Percentiles rank a stretch among this genome's conserved stretches.
These are phyloP conservation scores for Oreochromis niloticus DNA, from an alignment of 2,113 vertebrate genomes.

Conservation along the genomic window DNA sequence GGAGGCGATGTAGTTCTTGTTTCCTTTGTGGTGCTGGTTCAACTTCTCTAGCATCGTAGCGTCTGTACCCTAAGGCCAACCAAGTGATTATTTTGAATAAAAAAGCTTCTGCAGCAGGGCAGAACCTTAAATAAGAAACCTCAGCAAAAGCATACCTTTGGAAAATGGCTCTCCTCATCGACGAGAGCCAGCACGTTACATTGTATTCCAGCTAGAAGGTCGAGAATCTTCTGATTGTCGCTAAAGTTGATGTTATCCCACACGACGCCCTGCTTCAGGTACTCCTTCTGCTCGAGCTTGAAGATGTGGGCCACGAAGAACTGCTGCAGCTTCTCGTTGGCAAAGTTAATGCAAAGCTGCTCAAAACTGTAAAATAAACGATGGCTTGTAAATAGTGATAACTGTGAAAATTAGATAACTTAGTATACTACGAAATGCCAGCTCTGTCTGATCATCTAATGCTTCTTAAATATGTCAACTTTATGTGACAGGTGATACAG, in stretches of 20 bases:
- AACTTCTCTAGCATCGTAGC: constrained; percentile 85
- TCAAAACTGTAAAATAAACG: constrained; percentile 79
- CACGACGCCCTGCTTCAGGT: constrained; percentile 75
- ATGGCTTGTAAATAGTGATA: not conserved
- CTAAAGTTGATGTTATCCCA: constrained; percentile 82
- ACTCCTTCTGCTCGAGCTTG: constrained; percentile 89
- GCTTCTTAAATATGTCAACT: not conserved
- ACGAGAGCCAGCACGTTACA: constrained; percentile 90
- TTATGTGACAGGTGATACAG: not conserved
- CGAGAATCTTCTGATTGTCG: constrained; percentile 81
- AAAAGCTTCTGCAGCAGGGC: not conserved
- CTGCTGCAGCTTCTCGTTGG: constrained; percentile 95
- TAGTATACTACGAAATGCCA: not conserved
- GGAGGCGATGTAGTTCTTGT: constrained; percentile 76
- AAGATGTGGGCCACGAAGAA: constrained; percentile 90
- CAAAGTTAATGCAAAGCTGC: constrained; percentile 95
- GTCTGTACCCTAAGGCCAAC: constrained; percentile 82
- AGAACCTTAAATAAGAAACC: not conserved
- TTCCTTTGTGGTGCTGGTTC: constrained; percentile 73
- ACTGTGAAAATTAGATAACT: not conserved
- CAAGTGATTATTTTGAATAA: not conserved
- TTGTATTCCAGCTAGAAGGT: constrained; percentile 79
- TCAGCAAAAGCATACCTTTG: constrained; percentile 71
- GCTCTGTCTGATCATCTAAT: not conserved
- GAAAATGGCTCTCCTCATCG: constrained; percentile 91